A percentile compares a stretch with the other conserved stretches of the same genome.
phyloP scores from a whole-genome alignment of 2,888 invertebrate species.

The Tiphia femorata region DNA sequence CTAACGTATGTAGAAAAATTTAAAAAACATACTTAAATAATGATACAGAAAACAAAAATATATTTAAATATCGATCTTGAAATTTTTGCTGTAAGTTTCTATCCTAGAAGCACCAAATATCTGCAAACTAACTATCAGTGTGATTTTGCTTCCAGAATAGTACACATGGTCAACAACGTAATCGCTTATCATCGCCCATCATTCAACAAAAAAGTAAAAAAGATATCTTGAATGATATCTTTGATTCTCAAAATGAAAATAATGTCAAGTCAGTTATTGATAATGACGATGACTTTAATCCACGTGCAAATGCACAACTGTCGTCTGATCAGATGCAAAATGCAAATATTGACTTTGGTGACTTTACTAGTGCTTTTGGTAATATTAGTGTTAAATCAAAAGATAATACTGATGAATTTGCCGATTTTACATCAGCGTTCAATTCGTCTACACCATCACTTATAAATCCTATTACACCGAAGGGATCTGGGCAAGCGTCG shows the following conservation, averaged over 20 bases:
- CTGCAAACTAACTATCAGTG: too few relatives aligned
- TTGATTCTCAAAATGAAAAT: slow-evolving; percentile 60
- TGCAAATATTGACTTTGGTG: slow-evolving; percentile 77
- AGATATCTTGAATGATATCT: slow-evolving; percentile 62
- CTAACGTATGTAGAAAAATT: slow-evolving; percentile 56
- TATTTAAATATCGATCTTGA: slow-evolving; percentile 10
- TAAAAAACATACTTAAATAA: too few relatives aligned
- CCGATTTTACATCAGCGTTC: slow-evolving; percentile 85
- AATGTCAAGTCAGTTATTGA: slow-evolving; percentile 39
- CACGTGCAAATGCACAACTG: slow-evolving; percentile 69
- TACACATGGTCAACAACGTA: slow-evolving; percentile 38
- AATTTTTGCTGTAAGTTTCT: too few relatives aligned
- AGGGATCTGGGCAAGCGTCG: too few relatives aligned
- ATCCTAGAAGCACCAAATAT: too few relatives aligned
- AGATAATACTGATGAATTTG: slow-evolving; percentile 77
- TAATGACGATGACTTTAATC: slow-evolving; percentile 75
- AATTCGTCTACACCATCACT: slow-evolving; percentile 53
- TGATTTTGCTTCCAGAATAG: slow-evolving; percentile 41
- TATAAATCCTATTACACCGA: too few relatives aligned
- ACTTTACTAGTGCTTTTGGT: slow-evolving; percentile 81
- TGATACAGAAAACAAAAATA: slow-evolving; percentile 7
- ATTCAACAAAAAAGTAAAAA: slow-evolving; percentile 54
- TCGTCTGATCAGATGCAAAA: slow-evolving; percentile 58
- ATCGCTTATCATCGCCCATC: slow-evolving; percentile 46
- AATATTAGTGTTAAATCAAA: slow-evolving; percentile 51